Evolutionary conservation across 2,113 vertebrate species (phyloP).

Genomic region (Dipodomys ordii): DNA sequence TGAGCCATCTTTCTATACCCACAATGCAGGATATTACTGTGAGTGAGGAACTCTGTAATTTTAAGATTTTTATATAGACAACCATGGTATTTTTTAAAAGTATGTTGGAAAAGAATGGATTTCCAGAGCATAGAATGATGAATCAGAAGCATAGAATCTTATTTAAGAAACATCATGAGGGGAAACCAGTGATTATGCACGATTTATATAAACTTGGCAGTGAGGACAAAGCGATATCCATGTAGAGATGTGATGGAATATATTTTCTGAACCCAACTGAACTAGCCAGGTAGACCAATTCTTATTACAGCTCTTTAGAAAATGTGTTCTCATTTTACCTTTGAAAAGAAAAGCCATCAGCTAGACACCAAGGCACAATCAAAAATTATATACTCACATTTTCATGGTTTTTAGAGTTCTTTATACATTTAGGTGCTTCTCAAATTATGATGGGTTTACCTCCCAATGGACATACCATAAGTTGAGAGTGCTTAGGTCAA

Average conservation of each 20-base stretch:
- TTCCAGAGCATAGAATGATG: neutral
- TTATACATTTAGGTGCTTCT: neutral
- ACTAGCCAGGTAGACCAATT: slow-evolving; percentile 18
- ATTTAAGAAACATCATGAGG: neutral
- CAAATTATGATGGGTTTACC: neutral
- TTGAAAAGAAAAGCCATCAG: slow-evolving; percentile 13
- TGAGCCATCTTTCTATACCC: no score
- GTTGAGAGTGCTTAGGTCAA: neutral
- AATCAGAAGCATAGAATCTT: neutral
- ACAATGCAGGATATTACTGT: no score
- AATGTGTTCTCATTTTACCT: neutral
- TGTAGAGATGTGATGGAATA: neutral
- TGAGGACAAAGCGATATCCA: neutral
- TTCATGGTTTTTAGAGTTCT: neutral
- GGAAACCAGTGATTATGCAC: neutral
- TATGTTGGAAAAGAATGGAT: neutral
- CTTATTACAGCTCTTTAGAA: neutral
- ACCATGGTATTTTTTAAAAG: neutral
- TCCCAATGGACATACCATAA: neutral
- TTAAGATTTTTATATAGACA: neutral
- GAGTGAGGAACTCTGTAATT: no score
- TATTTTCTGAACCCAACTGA: slow-evolving; percentile 25
- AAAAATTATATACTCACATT: neutral
- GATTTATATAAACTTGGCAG: neutral
- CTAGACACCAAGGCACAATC: neutral